Percentiles rank a stretch among this genome's conserved stretches.
Evolutionary conservation across 2,113 vertebrate species (phyloP).

Genomic region (Chlamydotis undulata): DNA sequence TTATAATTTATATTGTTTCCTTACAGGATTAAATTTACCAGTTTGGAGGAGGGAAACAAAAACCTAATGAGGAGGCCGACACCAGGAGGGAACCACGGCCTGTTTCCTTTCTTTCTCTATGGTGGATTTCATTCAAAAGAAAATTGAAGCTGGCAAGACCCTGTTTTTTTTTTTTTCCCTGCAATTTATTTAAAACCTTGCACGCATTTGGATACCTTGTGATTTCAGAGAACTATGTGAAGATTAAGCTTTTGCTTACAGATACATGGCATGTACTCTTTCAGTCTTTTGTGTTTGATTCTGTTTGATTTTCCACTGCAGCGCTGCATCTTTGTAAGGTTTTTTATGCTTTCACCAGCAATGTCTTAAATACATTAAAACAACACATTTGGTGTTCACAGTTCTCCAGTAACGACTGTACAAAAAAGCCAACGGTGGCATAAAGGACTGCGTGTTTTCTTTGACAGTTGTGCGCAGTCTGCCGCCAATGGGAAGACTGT

Average conservation of each 20-base stretch:
- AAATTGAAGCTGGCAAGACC: slow-evolving; percentile 80
- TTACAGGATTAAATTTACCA: slow-evolving; percentile 78
- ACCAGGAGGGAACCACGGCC: slow-evolving; percentile 54
- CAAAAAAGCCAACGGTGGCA: slow-evolving; percentile 67
- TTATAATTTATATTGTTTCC: slow-evolving; percentile 71
- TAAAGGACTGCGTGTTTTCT: slow-evolving; percentile 64
- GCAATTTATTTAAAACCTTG: slow-evolving; percentile 82
- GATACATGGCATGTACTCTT: slow-evolving; percentile 79
- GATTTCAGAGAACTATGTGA: slow-evolving; percentile 80
- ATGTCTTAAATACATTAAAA: slow-evolving; percentile 77
- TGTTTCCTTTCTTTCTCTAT: slow-evolving; percentile 69
- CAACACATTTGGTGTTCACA: slow-evolving; percentile 75
- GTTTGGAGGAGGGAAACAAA: slow-evolving; percentile 71
- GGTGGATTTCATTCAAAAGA: slow-evolving; percentile 76
- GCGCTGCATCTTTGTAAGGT: slow-evolving; percentile 69
- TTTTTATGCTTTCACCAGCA: slow-evolving; percentile 79
- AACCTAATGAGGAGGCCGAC: slow-evolving; percentile 65
- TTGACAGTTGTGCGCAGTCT: slow-evolving; percentile 51
- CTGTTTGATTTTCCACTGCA: slow-evolving; percentile 78
- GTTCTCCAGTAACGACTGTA: slow-evolving; percentile 66
- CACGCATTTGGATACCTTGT: slow-evolving; percentile 83
- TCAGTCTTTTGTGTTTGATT: slow-evolving; percentile 78
- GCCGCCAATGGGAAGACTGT: slow-evolving; percentile 48
- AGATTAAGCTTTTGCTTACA: slow-evolving; percentile 82
- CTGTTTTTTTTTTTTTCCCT: slow-evolving; percentile 56